Evolutionary conservation across 2,797 vertebrate species (phyloP), one percentile per base, ranked within the genome.

Genomic region (Spinus pinus): DNA sequence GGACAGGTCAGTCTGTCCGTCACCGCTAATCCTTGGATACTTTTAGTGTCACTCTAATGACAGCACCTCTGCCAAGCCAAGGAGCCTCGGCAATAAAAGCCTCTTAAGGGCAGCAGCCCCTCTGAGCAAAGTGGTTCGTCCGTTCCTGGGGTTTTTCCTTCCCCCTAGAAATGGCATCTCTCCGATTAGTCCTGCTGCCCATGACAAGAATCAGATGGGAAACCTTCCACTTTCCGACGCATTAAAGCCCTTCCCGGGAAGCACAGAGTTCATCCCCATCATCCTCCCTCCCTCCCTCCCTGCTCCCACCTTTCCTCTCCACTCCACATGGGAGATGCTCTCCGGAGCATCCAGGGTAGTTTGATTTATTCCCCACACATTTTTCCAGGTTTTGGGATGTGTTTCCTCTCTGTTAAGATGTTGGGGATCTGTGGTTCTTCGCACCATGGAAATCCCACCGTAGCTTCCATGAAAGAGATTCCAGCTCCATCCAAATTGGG

Each of bases 11-110:
- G 79, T 73, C 95, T 28, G 5, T 67, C 89, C 41, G 8, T 92
- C 81, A 85, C 62, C 0, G 4, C 84, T 94, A 90, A 97, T 96
- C 94, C 92, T 74, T 66, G 93, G 94, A 71, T 53, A 96, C 96
- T 97, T 97, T 97, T 94, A 97, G 96, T 97, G 97, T 98, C 97
- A 97, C 79, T 94, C 93, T 94, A 89, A 96, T 97, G 96, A 96
- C 96, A 97, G 86, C 71, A 66, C 78, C 91, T 91, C 90, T 27
- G 44, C 88, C 4, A 4, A 91, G 85, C 66, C 3, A 5, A 64
- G 6, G 16, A 65, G 69, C 46, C 4, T 9, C 37, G 0, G 54
- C 94, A 95, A 70, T 96, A 97, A 97, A 97, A 97, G 94, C 91
- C 86, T 97, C 88, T 95, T 86, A 94, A 94, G 88, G 78, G 73